Evolutionary conservation across 2,888 invertebrate species (phyloP), one percentile per base, ranked within the genome.

Genomic region (Trachelus stipa): DNA sequence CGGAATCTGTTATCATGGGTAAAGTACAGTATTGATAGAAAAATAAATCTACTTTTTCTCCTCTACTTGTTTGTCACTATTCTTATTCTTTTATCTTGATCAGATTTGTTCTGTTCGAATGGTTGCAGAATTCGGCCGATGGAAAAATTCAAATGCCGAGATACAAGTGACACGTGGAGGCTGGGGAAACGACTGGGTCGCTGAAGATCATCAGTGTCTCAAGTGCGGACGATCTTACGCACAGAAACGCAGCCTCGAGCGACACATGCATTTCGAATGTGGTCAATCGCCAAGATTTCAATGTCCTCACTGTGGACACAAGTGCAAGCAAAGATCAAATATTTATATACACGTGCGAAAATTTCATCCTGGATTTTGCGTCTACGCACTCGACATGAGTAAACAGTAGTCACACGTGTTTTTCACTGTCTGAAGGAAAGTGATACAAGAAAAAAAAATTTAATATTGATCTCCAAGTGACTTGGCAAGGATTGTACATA

Each of bases 181-280:
- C 56, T 56, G 77, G 12, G 71, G 40, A 75, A 80, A 34, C n/a
- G 56, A 69, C 56, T 23, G 68, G 34, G 37, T 69, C 33, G 1
- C 73, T 23, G 37, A 75, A 69, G 76, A 80, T 34, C 80, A 80
- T 77, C 69, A 68, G 31, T 86, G 87, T 80, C 80, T 79, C 9
- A 80, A 74, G 69, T 87, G 87, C 75, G 79, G 79, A 30, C 80
- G 80, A 74, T 75, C 73, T 56, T 87, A 87, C 73, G 80, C 79
- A 34, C 78, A 77, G 71, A 82, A 80, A 56, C 80, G 77, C 40
- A 79, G 83, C 75, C 78, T 86, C 69, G 73, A 74, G 11, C 79
- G 84, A 34, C 88, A 88, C 76, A 78, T 85, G 33, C 83, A 83
- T 73, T 85, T 85, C 75, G 88, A 88, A 80, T 90, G 90, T 78